Evolutionary conservation across 2,888 invertebrate genomes (phyloP).

Genomic region (Agapostemon virescens): DNA sequence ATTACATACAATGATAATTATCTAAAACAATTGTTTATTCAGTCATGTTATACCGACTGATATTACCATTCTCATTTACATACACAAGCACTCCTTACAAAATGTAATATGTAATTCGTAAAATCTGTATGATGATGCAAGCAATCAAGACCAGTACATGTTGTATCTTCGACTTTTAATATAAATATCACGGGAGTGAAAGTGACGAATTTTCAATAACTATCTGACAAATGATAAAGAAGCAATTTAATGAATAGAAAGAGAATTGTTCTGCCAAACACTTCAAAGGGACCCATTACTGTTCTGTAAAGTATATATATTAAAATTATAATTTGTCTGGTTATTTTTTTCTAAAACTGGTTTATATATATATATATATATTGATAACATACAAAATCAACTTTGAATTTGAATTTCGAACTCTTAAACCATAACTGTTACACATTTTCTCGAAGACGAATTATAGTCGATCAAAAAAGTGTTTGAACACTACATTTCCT

Average conservation of each 20-base stretch:
- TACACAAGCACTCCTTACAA: constrained; percentile 43
- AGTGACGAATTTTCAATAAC: constrained; percentile 9
- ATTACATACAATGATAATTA: constrained; percentile 43
- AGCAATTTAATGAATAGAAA: constrained; percentile 50
- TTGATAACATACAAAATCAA: constrained; percentile 38
- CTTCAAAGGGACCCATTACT: constrained; percentile 11
- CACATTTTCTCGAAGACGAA: neutral
- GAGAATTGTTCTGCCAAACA: constrained; percentile 16
- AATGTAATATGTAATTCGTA: constrained; percentile 35
- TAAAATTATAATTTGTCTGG: constrained; percentile 25
- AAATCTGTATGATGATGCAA: constrained; percentile 37
- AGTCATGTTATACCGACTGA: constrained; percentile 43
- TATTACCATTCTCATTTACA: constrained; percentile 48
- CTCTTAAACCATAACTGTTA: constrained; percentile 45
- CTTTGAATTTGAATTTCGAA: constrained; percentile 53
- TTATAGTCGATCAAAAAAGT: too few relatives aligned
- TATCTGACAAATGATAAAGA: constrained; percentile 31
- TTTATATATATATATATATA: constrained; percentile 23
- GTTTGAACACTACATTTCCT: too few relatives aligned
- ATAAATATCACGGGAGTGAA: constrained; percentile 31
- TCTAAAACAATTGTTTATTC: constrained; percentile 50
- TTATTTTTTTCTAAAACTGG: constrained; percentile 20
- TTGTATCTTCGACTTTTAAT: constrained; percentile 16
- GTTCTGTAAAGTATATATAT: constrained; percentile 25
- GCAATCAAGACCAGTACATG: constrained; percentile 27